These are phyloP conservation scores for human DNA, from an alignment of 2,113 vertebrate genomes.

Conservation along the genomic window DNA sequence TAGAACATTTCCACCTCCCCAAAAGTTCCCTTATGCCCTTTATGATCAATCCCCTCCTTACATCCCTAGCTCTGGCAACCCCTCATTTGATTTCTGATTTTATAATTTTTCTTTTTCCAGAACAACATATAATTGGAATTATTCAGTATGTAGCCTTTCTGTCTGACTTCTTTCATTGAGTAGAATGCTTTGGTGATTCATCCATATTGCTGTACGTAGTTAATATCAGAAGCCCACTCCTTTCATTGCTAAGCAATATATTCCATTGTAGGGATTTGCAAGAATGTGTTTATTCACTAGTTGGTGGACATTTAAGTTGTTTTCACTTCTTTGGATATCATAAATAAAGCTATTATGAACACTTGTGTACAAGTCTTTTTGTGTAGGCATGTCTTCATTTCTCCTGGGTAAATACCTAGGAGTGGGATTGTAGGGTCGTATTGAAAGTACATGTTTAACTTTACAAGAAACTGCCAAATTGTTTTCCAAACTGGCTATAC, in stretches of 20 bases:
- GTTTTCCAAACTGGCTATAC: neutral
- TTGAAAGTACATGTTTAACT: neutral
- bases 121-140: neutral
- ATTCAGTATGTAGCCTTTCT: neutral
- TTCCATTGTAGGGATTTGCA: neutral
- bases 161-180: neutral
- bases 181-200: neutral
- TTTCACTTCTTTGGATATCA: neutral
- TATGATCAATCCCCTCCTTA: neutral
- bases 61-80: neutral
- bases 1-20: neutral
- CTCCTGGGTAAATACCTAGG: neutral
- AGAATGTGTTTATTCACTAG: neutral
- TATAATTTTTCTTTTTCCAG: neutral
- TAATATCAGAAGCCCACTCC: neutral
- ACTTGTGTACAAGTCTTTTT: neutral
- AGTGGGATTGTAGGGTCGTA: neutral
- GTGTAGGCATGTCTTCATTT: neutral
- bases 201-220: neutral
- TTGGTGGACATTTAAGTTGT: neutral
- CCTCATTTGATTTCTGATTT: neutral
- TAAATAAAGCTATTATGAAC: neutral
- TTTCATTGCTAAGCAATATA: neutral
- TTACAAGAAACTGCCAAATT: neutral
- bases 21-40: fast-evolving